Base-by-base conservation (phyloP, 2,113 vertebrate species). In the Pungitius pungitius region DNA sequence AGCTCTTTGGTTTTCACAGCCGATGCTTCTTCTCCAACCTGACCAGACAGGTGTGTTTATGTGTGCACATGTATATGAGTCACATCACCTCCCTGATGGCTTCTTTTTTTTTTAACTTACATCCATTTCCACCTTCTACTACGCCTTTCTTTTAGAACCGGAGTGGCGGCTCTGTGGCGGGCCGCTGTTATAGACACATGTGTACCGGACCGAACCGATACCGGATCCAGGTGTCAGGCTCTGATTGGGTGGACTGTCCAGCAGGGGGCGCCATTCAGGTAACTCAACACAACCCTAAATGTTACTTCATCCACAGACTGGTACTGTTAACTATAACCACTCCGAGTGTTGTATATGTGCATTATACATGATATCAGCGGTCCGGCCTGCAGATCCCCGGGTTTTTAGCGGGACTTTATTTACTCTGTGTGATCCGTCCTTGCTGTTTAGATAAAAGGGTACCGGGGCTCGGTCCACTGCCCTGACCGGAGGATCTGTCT, bases 11-110 rank as follows among this genome's bases (percentile, higher is more conserved):
- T 39, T n/a, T 75, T 1, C 88, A 94, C 55, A 96, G 96, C n/a
- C 92, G 93, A 0, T 96, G 95, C 73, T 96, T 97, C 89, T 89
- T 95, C 83, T 95, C 95, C 49, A 94, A 83, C 74, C 90, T 96
- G 40, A 92, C 78, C 63, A 91, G 81, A 89, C 87, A 87, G 78
- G 93, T 94, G 24, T 27, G 78, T 35, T 35, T 35, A 35, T 66
- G 27, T 58, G 12, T 54, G 13, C 20, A 1, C 14, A 1, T 51
- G 24, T 61, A 20, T 55, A 9, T 51, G 24, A 35, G 1, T 7
- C n/a, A 1, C 35, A 18, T n/a, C 35, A 59, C 20, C 49, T 17
- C 20, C 49, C 11, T 13, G 4, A 52, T 2, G 1, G 4, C 13
- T 20, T 17, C 13, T 4, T 33, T 1, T 14, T 9, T 4, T 33